Conservation (phyloP, 2,797 vertebrate genomes). For the Syngnathus rostellatus region DNA sequence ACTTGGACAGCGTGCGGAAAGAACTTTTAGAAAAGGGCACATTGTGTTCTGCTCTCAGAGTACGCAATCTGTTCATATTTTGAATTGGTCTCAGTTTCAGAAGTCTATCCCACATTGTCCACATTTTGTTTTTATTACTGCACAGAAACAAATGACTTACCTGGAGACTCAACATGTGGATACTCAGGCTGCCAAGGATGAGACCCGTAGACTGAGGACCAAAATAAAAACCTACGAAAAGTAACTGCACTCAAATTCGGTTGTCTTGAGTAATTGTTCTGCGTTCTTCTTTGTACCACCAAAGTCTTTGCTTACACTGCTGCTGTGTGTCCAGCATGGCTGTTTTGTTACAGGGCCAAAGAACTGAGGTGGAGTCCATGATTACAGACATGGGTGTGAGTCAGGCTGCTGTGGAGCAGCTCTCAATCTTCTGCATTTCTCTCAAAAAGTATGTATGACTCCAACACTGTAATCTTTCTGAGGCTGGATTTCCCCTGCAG, state of each 20-base stretch:
- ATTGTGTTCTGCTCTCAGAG: slow-evolving; percentile 82
- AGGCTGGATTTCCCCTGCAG: not conserved
- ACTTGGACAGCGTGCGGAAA: slow-evolving; percentile 75
- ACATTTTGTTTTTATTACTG: not conserved
- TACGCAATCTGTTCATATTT: slow-evolving; percentile 40
- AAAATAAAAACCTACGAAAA: slow-evolving; percentile 84
- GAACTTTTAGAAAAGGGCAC: slow-evolving; percentile 78
- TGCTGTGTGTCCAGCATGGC: slow-evolving; percentile 71
- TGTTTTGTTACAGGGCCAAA: slow-evolving; percentile 82
- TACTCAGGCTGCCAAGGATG: slow-evolving; percentile 77
- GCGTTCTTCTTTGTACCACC: not conserved
- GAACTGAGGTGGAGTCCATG: slow-evolving; percentile 89
- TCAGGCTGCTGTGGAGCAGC: slow-evolving; percentile 85
- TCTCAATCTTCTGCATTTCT: slow-evolving; percentile 90
- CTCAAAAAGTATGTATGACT: slow-evolving; percentile 84
- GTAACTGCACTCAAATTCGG: slow-evolving; percentile 45
- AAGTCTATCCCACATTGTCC: not conserved
- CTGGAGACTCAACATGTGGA: slow-evolving; percentile 84
- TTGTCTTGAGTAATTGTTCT: not conserved
- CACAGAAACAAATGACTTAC: slow-evolving; percentile 89
- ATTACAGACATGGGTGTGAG: slow-evolving; percentile 86
- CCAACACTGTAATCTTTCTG: too few species aligned
- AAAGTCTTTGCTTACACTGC: slow-evolving; percentile 9
- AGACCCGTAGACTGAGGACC: slow-evolving; percentile 72
- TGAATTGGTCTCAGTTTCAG: not conserved